phyloP scores from a whole-genome alignment of 2,888 invertebrate species.

The Opisthograptis luteolata region DNA sequence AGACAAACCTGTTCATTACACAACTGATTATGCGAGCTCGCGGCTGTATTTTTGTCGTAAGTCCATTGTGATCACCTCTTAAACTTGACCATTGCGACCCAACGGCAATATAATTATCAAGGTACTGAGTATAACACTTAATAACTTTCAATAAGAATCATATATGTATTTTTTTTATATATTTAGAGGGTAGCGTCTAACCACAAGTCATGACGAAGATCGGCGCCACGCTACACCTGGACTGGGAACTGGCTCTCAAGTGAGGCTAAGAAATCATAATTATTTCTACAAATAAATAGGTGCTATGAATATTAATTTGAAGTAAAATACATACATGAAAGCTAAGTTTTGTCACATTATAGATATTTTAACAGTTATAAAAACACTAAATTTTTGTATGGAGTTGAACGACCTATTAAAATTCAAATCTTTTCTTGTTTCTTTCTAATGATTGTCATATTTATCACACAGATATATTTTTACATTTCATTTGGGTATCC shows the following conservation, averaged over 20 bases:
- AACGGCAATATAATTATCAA: not conserved
- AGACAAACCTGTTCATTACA: slow-evolving; percentile 19
- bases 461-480: slow-evolving; percentile 7
- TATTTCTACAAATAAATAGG: no score
- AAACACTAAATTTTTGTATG: not conserved
- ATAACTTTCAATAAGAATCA: no score
- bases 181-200: no score
- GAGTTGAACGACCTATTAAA: slow-evolving; percentile 12
- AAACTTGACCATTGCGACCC: slow-evolving; percentile 20
- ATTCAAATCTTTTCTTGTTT: not conserved
- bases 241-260: no score
- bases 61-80: slow-evolving; percentile 6
- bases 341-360: not conserved
- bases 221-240: no score
- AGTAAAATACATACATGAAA: no score
- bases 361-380: not conserved
- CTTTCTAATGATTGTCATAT: not conserved
- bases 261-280: no score
- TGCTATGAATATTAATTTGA: no score
- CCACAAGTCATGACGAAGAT: no score
- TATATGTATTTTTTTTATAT: no score
- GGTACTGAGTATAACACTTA: no score
- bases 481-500: not conserved
- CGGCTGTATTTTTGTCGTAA: slow-evolving; percentile 20
- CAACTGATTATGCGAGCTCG: slow-evolving; percentile 21